A percentile compares a stretch with the other conserved stretches of the same genome.
These are phyloP conservation scores for Charadrius vociferus DNA, from an alignment of 2,113 vertebrate genomes.

Conservation along the genomic window DNA sequence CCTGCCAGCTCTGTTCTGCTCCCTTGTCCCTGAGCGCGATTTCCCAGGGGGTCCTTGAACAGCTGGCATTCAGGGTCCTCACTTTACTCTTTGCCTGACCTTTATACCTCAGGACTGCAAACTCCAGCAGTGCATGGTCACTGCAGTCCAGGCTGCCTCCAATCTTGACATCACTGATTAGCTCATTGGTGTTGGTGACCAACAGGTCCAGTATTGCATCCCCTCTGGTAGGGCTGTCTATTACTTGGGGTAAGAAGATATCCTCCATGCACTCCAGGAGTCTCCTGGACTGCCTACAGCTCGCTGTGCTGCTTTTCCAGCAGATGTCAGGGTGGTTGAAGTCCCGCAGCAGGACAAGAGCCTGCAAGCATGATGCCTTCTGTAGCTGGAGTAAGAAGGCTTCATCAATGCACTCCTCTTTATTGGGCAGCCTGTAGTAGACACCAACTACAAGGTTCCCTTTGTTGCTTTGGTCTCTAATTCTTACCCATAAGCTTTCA, in stretches of 20 bases:
- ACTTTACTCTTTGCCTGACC: no score
- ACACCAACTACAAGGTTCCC: not conserved
- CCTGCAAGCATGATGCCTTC: not conserved
- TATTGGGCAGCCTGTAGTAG: not conserved
- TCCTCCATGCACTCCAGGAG: not conserved
- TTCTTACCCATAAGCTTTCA: not conserved
- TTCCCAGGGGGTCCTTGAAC: no score
- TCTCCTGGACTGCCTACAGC: not conserved
- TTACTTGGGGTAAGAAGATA: not conserved
- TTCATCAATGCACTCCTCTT: not conserved
- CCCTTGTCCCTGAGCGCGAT: no score
- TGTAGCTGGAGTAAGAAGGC: not conserved
- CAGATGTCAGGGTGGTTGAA: not conserved
- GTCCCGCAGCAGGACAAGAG: not conserved
- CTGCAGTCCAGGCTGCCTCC: no score
- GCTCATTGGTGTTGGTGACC: no score
- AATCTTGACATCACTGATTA: no score
- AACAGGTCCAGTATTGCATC: no score
- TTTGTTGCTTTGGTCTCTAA: not conserved
- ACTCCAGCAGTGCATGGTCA: no score
- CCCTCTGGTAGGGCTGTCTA: no score
- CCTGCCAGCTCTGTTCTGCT: no score
- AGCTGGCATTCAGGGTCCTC: no score
- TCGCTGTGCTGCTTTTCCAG: not conserved
- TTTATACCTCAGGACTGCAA: no score